Percentiles rank a stretch among this genome's conserved stretches.
Conservation (phyloP, 2,113 vertebrate species). For the Penelope pileata region DNA sequence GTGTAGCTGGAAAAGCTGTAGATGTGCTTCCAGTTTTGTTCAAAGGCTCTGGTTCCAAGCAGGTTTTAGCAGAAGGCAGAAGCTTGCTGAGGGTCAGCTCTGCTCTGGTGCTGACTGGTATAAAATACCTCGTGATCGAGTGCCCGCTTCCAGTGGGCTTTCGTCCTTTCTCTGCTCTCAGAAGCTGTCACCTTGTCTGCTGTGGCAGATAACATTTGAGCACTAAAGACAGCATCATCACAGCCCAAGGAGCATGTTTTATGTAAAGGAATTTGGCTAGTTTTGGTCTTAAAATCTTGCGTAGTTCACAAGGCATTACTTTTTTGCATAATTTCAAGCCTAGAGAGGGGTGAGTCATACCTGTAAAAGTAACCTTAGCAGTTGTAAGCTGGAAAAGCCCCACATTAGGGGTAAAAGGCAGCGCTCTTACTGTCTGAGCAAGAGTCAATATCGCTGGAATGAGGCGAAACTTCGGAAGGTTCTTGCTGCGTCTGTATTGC, state of each 20-base stretch:
- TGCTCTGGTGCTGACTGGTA: background rate
- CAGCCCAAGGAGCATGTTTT: background rate
- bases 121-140: background rate
- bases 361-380: background rate
- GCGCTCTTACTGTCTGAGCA: background rate
- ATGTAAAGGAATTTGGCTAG: background rate
- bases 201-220: background rate
- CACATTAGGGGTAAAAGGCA: background rate
- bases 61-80: background rate
- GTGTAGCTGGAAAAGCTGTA: background rate
- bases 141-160: background rate
- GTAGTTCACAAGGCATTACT: background rate
- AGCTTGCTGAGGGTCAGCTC: background rate
- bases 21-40: background rate
- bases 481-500: background rate
- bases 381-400: background rate
- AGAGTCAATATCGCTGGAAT: background rate
- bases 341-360: background rate
- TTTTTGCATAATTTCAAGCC: background rate
- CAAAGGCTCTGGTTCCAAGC: background rate
- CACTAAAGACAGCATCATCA: background rate
- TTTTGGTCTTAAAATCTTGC: background rate
- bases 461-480: background rate
- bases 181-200: background rate
- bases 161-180: background rate